Evolutionary conservation across 2,797 vertebrate genomes (phyloP), one percentile per base, ranked within the genome.

Genomic region (Spinus olivaceus): DNA sequence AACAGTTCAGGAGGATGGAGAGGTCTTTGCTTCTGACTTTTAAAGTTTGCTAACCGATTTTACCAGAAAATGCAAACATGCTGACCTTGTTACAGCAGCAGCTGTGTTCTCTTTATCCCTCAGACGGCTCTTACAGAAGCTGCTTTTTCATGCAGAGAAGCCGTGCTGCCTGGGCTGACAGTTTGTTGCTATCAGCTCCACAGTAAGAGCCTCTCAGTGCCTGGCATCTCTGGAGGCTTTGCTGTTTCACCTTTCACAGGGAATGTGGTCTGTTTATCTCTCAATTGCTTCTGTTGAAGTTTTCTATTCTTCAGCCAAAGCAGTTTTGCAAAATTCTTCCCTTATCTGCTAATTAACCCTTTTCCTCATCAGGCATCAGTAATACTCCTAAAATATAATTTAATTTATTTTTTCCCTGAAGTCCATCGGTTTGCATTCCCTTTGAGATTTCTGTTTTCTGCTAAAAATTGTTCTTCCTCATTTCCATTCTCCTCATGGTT

Each of bases 281-380:
- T 50, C 82, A 69, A 1, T 42, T 61, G 28, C 66, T 77, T 88
- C 86, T 82, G 25, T 6, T 46, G 44, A 78, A 84, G 67, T 72
- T 83, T 83, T 63, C 39, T 32, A 10, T 82, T 50, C 78, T 67
- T 88, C 60, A 81, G 51, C 28, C 66, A 63, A 86, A 76, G 46
- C 27, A 27, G 56, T 70, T 94, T 71, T 93, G 24, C 37, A 73
- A 66, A 90, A 82, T 70, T 90, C 80, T 49, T 77, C 33, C 30
- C 65, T 95, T 95, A 90, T 69, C 86, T 94, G 39, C 65, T 94
- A 82, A 80, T 94, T 95, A 96, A 94, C 66, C 60, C 70, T 90
- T 97, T 91, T 94, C 50, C 79, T 90, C 86, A 94, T 76, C 80
- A 93, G 73, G 39, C 65, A 79, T 80, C 77, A 73, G 18, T 71